These are phyloP conservation scores for Teinopalpus imperialis DNA, from an alignment of 2,888 invertebrate species.

Conservation along the genomic window DNA sequence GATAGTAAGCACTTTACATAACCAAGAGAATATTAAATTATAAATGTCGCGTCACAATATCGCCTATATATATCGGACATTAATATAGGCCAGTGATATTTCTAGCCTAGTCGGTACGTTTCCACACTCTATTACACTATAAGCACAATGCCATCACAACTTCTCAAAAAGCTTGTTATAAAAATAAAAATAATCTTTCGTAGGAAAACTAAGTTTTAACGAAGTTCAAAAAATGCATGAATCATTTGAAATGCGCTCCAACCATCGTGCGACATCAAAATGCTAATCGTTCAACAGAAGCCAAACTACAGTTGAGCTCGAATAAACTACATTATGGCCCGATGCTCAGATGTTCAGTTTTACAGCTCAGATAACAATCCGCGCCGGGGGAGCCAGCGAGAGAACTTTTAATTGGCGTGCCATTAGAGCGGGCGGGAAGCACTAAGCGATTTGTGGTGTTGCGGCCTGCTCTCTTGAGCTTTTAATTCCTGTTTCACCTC, in stretches of 20 bases:
- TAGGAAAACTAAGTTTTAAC: too few species aligned
- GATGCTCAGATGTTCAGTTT: conserved; percentile 72
- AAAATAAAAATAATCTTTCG: too few species aligned
- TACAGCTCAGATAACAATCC: conserved; percentile 76
- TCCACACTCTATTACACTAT: too few species aligned
- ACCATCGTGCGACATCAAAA: conserved; percentile 63
- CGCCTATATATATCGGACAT: too few species aligned
- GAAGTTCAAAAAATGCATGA: too few species aligned
- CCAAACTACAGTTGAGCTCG: conserved; percentile 51
- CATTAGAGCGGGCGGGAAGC: conserved; percentile 76
- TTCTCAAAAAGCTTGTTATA: too few species aligned
- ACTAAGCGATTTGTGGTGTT: conserved; percentile 82
- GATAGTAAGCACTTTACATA: too few species aligned
- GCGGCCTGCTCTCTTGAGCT: conserved; percentile 67
- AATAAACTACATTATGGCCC: conserved; percentile 70
- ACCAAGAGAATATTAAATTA: too few species aligned
- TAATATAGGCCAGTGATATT: too few species aligned
- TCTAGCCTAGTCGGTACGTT: too few species aligned
- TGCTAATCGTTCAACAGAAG: conserved; percentile 54
- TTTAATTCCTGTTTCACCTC: conserved; percentile 72
- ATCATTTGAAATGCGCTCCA: conserved; percentile 35
- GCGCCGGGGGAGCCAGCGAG: conserved; percentile 60
- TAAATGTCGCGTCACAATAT: too few species aligned
- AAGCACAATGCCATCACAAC: too few species aligned
- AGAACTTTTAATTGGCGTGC: conserved; percentile 82